Evolutionary conservation across 1,140 invertebrate genomes (phyloP).

Genomic region (Trichomalopsis sarcophagae): DNA sequence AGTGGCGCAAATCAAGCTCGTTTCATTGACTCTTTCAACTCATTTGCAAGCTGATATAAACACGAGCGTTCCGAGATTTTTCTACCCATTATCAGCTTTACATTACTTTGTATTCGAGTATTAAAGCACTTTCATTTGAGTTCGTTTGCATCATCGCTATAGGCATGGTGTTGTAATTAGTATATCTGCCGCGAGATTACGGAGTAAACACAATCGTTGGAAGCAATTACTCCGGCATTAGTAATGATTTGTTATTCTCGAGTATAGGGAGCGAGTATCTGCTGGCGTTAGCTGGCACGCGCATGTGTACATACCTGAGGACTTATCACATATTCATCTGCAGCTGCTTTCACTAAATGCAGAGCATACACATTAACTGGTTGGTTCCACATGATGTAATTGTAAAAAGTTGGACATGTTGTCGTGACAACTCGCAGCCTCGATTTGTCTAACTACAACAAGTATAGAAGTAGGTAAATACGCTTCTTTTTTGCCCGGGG

Average conservation of each 20-base stretch:
- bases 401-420: too few relatives aligned
- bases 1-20: neutral
- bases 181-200: neutral
- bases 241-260: constrained; percentile 4
- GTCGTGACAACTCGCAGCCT: too few relatives aligned
- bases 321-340: neutral
- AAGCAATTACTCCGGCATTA: neutral
- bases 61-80: too few relatives aligned
- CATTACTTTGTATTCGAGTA: neutral
- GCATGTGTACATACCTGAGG: neutral
- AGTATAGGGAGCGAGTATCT: neutral
- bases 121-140: neutral
- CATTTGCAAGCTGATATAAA: too few relatives aligned
- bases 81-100: neutral
- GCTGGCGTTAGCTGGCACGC: neutral
- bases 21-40: too few relatives aligned
- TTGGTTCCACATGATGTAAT: too few relatives aligned
- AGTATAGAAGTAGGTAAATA: neutral
- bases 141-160: neutral
- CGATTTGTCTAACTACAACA: too few relatives aligned
- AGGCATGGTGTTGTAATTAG: neutral
- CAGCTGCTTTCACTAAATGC: neutral
- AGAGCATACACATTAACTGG: neutral
- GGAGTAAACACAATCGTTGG: neutral
- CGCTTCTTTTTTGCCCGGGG: neutral